Percentiles rank a stretch among this genome's conserved stretches.
phyloP scores from a whole-genome alignment of 2,113 vertebrate species.

The Rutilus rutilus region DNA sequence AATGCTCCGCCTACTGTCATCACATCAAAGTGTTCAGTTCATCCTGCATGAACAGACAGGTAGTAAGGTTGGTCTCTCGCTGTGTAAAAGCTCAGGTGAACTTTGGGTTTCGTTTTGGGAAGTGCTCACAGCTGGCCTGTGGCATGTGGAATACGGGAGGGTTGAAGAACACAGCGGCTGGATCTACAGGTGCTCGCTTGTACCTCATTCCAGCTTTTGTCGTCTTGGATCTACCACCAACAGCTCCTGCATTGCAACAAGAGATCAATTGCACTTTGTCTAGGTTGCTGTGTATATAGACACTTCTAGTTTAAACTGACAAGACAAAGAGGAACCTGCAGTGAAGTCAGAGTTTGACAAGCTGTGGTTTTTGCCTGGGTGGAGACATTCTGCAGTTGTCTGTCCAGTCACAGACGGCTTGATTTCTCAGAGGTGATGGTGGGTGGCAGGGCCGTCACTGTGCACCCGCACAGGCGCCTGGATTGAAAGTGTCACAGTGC shows the following conservation, averaged over 20 bases:
- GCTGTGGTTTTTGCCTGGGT: constrained; percentile 18
- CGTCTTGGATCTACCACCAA: neutral
- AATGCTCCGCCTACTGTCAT: constrained; percentile 68
- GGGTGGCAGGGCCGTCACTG: constrained; percentile 25
- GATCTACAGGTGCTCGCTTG: constrained; percentile 11
- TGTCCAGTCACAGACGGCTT: neutral
- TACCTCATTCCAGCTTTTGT: constrained; percentile 8
- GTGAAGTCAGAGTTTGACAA: neutral
- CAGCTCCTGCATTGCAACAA: neutral
- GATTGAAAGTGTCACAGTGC: constrained; percentile 32
- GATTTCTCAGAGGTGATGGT: constrained; percentile 50
- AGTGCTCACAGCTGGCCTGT: constrained; percentile 41
- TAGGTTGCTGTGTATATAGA: neutral
- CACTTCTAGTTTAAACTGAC: neutral
- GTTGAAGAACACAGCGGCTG: neutral
- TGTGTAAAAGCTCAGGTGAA: constrained; percentile 14
- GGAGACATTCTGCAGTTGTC: neutral
- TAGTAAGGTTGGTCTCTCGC: constrained; percentile 49
- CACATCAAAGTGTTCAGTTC: constrained; percentile 50
- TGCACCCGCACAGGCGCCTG: neutral
- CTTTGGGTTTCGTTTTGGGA: neutral
- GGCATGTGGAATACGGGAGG: neutral
- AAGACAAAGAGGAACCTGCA: constrained; percentile 10
- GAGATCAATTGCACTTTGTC: neutral
- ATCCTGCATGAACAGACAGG: constrained; percentile 64